phyloP scores from a whole-genome alignment of 2,113 vertebrate genomes.

The Zosterops japonicus region DNA sequence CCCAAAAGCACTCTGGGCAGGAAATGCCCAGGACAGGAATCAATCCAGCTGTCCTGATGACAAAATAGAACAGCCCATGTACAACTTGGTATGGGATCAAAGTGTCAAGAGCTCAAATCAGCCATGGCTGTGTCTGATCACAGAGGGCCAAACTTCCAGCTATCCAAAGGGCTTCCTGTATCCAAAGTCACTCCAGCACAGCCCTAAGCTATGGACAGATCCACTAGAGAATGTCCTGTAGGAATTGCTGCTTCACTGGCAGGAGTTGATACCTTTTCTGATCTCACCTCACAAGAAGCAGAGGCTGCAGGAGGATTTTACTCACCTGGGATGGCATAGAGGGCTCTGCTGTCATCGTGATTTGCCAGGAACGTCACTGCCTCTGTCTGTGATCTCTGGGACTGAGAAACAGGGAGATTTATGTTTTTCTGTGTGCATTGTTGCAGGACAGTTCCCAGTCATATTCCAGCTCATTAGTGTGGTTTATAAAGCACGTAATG shows the following conservation, averaged over 20 bases:
- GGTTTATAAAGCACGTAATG: rapidly evolving
- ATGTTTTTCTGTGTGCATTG: not conserved
- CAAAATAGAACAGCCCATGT: not conserved
- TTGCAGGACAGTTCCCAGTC: not conserved
- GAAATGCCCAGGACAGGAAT: not conserved
- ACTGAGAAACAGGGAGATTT: slow-evolving; percentile 71
- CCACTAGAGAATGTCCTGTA: not conserved
- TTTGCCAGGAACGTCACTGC: slow-evolving; percentile 97
- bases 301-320: not conserved
- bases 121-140: not conserved
- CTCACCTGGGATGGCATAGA: slow-evolving; percentile 96
- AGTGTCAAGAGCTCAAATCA: not conserved
- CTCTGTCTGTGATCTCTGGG: slow-evolving; percentile 96
- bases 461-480: not conserved
- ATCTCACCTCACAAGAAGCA: not conserved
- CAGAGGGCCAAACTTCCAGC: not conserved
- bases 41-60: not conserved
- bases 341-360: slow-evolving; percentile 95
- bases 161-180: not conserved
- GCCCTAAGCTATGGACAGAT: not conserved
- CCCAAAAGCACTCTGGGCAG: not conserved
- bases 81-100: rapidly evolving
- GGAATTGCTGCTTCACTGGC: not conserved
- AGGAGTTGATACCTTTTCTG: not conserved
- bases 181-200: not conserved